A percentile compares a stretch with the other conserved stretches of the same genome.
Conservation (phyloP, 1,140 invertebrate genomes). For the Chelonus insularis region DNA sequence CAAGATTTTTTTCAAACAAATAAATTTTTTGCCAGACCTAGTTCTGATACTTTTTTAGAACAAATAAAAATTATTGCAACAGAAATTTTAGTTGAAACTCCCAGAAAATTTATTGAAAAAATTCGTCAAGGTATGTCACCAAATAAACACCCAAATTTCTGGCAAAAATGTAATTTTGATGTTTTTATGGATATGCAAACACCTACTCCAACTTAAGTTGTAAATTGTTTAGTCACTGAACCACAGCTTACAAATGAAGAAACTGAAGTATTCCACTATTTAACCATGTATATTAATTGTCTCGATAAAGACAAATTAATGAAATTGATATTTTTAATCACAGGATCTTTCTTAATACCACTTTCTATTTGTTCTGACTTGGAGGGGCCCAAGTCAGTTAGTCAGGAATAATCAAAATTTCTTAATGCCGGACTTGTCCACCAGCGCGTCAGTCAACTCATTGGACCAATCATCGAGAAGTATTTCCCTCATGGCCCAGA, state of each 20-base stretch:
- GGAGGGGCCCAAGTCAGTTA: too few relatives aligned
- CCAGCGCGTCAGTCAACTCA: too few relatives aligned
- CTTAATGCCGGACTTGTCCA: too few relatives aligned
- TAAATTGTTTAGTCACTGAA: neutral
- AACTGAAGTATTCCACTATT: neutral
- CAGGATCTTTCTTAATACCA: conserved; percentile 1
- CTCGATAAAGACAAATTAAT: neutral
- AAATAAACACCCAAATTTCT: conserved; percentile 7
- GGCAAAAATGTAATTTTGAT: neutral
- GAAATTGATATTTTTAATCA: conserved; percentile 3
- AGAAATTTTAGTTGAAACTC: conserved; percentile 5
- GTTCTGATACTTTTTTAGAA: neutral
- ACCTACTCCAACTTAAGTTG: conserved; percentile 1
- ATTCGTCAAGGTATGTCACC: conserved; percentile 7
- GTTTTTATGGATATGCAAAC: conserved; percentile 17
- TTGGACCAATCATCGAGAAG: too few relatives aligned
- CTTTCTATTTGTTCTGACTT: too few relatives aligned
- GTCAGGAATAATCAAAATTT: too few relatives aligned
- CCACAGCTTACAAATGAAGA: neutral
- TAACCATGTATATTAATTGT: conserved; percentile 3
- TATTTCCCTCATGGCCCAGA: too few relatives aligned
- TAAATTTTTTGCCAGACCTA: conserved; percentile 5
- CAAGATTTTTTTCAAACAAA: conserved; percentile 6
- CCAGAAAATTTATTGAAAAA: conserved; percentile 9
- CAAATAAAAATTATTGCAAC: conserved; percentile 10